Percentiles rank a stretch among this genome's conserved stretches.
Evolutionary conservation across 2,797 vertebrate species (phyloP).

Genomic region (Siniperca obscura): DNA sequence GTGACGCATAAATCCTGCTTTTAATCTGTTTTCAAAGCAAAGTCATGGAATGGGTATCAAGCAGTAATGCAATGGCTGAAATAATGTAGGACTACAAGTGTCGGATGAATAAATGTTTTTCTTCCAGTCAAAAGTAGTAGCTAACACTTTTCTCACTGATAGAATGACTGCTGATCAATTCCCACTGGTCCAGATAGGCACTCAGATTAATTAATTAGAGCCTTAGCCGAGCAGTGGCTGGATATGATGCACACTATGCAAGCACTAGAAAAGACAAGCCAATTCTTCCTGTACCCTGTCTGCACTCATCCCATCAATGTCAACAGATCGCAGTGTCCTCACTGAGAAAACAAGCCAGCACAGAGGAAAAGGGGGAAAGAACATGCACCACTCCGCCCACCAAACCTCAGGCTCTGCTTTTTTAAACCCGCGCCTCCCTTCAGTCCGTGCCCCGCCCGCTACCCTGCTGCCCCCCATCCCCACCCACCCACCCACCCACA

Average conservation of each 20-base stretch:
- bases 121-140: slow-evolving; percentile 45
- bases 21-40: background rate
- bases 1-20: background rate
- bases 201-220: slow-evolving; percentile 78
- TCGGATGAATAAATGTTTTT: slow-evolving; percentile 35
- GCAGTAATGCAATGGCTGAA: background rate
- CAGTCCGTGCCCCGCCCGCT: slow-evolving; percentile 57
- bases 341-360: slow-evolving; percentile 72
- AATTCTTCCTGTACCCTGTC: slow-evolving; percentile 81
- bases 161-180: slow-evolving; percentile 77
- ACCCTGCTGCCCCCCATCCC: slow-evolving; percentile 25
- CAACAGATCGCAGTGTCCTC: slow-evolving; percentile 68
- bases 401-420: slow-evolving; percentile 88
- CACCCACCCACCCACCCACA: slow-evolving; percentile 58
- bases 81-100: background rate
- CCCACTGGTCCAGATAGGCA: slow-evolving; percentile 76
- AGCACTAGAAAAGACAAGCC: slow-evolving; percentile 86
- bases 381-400: slow-evolving; percentile 84
- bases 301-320: slow-evolving; percentile 81
- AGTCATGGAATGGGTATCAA: background rate
- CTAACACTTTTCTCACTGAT: slow-evolving; percentile 52
- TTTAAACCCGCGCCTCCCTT: slow-evolving; percentile 79
- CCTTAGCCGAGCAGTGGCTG: slow-evolving; percentile 65
- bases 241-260: slow-evolving; percentile 81
- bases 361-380: slow-evolving; percentile 69